Percentiles rank a stretch among this genome's conserved stretches.
phyloP scores from a whole-genome alignment of 2,113 vertebrate genomes.

The Chlamydotis undulata region DNA sequence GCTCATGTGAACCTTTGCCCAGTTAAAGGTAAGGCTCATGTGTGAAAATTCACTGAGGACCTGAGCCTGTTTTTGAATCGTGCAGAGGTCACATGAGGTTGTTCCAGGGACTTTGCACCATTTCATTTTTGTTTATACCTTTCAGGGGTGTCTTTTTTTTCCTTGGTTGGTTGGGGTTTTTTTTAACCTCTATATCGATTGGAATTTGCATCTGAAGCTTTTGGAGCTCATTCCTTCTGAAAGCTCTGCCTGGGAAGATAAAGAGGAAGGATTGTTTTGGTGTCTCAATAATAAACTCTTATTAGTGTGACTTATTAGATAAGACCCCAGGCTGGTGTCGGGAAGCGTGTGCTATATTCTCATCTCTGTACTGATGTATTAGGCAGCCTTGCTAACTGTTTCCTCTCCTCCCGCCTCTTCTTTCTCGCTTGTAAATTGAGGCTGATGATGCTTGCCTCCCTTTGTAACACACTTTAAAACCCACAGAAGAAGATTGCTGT shows the following conservation, averaged over 20 bases:
- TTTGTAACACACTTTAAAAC: conserved; percentile 21
- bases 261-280: background rate
- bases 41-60: background rate
- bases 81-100: background rate
- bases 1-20: background rate
- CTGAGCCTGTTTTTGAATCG: background rate
- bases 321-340: background rate
- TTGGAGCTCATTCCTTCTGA: background rate
- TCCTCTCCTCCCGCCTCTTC: background rate
- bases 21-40: background rate
- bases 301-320: background rate
- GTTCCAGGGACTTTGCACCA: no score
- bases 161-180: background rate
- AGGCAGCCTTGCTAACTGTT: conserved; percentile 6
- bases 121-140: background rate
- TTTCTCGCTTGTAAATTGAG: background rate
- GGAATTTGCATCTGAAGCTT: background rate
- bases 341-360: background rate
- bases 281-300: background rate
- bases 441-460: background rate
- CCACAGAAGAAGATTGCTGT: conserved; percentile 1
- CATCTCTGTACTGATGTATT: background rate
- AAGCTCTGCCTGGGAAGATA: background rate
- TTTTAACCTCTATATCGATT: background rate
- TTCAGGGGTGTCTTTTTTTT: background rate